Evolutionary conservation across 1,140 invertebrate genomes (phyloP).

Genomic region (Conopomorpha cramerella): DNA sequence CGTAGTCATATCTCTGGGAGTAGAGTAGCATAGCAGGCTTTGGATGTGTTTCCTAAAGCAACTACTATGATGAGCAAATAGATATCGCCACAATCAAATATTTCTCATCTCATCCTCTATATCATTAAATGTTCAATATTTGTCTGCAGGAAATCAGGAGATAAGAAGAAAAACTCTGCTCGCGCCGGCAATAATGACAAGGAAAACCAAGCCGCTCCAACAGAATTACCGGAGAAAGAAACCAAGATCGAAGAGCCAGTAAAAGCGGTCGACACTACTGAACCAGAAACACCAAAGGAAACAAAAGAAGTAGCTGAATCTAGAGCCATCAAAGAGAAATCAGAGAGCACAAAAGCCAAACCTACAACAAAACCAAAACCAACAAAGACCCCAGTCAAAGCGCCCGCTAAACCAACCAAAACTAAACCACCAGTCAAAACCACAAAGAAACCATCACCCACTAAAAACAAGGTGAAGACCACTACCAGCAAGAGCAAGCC

Average conservation of each 20-base stretch:
- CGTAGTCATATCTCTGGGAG: too few species aligned
- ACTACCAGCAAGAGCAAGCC: conserved; percentile 57
- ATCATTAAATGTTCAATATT: conserved; percentile 9
- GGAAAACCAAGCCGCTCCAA: conserved; percentile 15
- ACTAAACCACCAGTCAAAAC: conserved; percentile 33
- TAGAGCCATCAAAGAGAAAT: conserved; percentile 16
- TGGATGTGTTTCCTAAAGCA: too few species aligned
- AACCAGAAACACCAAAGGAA: conserved; percentile 15
- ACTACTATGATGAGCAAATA: neutral
- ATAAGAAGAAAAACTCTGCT: conserved; percentile 38
- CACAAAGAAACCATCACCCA: conserved; percentile 35
- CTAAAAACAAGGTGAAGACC: conserved; percentile 54
- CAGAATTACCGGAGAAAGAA: conserved; percentile 9
- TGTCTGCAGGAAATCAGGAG: conserved; percentile 27
- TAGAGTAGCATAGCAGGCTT: too few species aligned
- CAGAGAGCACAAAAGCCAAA: conserved; percentile 30
- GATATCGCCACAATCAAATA: neutral
- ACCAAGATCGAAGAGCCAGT: conserved; percentile 22
- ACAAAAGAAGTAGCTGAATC: conserved; percentile 21
- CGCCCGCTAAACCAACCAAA: conserved; percentile 25
- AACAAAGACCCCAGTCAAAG: conserved; percentile 20
- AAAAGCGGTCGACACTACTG: too few species aligned
- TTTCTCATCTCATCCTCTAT: neutral
- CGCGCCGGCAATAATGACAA: conserved; percentile 19
- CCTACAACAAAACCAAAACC: conserved; percentile 24